phyloP scores from a whole-genome alignment of 1,140 invertebrate genomes.

The Cyclina sinensis region DNA sequence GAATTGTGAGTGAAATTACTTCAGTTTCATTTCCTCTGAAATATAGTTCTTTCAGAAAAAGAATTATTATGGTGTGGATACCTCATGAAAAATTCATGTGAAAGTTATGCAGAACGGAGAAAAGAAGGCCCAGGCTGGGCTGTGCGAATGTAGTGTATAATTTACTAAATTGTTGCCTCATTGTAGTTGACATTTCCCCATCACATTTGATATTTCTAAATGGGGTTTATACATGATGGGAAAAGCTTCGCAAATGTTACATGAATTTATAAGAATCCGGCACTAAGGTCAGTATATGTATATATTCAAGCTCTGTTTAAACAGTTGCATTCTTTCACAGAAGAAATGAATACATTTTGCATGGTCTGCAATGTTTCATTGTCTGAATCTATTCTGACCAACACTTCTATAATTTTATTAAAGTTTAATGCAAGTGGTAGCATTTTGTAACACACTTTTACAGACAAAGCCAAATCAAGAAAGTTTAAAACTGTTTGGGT shows the following conservation, averaged over 20 bases:
- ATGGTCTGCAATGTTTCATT: no score
- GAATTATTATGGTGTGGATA: not conserved
- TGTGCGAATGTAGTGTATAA: not conserved
- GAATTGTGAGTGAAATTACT: not conserved
- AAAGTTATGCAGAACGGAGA: not conserved
- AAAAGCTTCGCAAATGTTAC: not conserved
- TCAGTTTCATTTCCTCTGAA: not conserved
- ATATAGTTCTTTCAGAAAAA: not conserved
- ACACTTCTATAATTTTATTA: no score
- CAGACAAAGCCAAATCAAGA: no score
- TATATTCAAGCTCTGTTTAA: no score
- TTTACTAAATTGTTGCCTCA: conserved; percentile 14
- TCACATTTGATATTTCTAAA: conserved; percentile 17
- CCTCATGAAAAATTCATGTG: conserved; percentile 38
- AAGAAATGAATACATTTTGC: no score
- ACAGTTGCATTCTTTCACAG: no score
- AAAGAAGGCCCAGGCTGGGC: not conserved
- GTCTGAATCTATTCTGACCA: no score
- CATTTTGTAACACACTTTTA: no score
- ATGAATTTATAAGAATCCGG: not conserved
- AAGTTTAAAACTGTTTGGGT: no score
- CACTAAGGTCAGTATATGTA: not conserved
- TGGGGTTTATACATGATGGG: not conserved
- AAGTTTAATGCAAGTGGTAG: no score
- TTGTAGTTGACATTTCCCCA: conserved; percentile 7